Conservation (phyloP, 2,797 vertebrate species). For the Enoplosus armatus region DNA sequence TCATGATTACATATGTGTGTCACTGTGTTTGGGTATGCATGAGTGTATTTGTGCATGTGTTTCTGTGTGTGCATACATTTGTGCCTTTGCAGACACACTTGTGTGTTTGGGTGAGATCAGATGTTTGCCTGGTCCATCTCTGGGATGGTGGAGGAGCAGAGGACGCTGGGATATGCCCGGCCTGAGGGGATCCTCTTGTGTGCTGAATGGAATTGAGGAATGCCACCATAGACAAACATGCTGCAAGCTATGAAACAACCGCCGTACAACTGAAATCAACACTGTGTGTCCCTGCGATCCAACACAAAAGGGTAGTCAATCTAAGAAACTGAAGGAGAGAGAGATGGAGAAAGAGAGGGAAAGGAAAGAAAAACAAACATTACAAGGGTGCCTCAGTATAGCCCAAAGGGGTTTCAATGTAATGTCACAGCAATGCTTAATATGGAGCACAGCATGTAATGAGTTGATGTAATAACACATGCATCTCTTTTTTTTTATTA, state of each 20-base stretch:
- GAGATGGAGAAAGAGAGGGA: slow-evolving; percentile 31
- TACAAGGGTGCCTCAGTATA: slow-evolving; percentile 67
- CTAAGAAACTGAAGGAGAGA: slow-evolving; percentile 74
- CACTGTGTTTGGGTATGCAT: neutral
- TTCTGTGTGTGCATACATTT: slow-evolving; percentile 13
- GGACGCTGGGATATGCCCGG: slow-evolving; percentile 73
- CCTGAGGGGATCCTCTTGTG: slow-evolving; percentile 73
- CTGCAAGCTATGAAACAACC: slow-evolving; percentile 84
- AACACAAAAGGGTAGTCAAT: slow-evolving; percentile 81
- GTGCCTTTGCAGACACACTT: slow-evolving; percentile 35
- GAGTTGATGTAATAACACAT: slow-evolving; percentile 77
- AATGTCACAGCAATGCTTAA: slow-evolving; percentile 78
- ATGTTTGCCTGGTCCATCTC: slow-evolving; percentile 74
- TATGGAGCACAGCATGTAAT: slow-evolving; percentile 69
- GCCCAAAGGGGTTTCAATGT: slow-evolving; percentile 85
- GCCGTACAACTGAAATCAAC: slow-evolving; percentile 82
- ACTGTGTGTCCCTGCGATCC: slow-evolving; percentile 71
- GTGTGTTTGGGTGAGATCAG: slow-evolving; percentile 72
- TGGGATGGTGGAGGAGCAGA: slow-evolving; percentile 62
- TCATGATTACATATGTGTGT: slow-evolving; percentile 13
- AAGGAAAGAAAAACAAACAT: slow-evolving; percentile 78
- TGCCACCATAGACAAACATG: slow-evolving; percentile 83
- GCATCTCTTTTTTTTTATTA: slow-evolving; percentile 46
- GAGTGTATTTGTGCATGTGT: slow-evolving; percentile 24
- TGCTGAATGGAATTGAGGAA: slow-evolving; percentile 81